These are phyloP conservation scores for Schizopygopsis pylzovi DNA, from an alignment of 2,797 vertebrate genomes.

Conservation along the genomic window DNA sequence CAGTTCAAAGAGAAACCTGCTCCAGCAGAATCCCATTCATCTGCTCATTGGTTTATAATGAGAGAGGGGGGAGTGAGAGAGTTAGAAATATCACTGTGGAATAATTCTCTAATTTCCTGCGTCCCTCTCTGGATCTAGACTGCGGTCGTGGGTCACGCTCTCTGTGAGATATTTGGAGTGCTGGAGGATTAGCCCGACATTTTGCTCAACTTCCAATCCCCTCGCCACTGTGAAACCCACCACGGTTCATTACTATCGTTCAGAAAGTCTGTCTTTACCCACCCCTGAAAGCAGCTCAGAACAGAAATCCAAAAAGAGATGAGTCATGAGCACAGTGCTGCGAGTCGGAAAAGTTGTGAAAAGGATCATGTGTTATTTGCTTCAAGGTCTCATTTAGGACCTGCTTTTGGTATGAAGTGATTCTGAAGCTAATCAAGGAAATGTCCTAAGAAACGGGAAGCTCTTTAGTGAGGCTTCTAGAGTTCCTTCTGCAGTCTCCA, in stretches of 20 bases:
- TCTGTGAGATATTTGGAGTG: slow-evolving; percentile 73
- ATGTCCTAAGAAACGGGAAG: slow-evolving; percentile 31
- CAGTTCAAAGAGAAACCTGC: slow-evolving; percentile 53
- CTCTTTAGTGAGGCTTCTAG: slow-evolving; percentile 14
- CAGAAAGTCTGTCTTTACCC: slow-evolving; percentile 71
- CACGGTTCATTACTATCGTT: slow-evolving; percentile 69
- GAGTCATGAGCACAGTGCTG: slow-evolving; percentile 21
- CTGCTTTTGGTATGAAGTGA: slow-evolving; percentile 21
- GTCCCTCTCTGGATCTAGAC: slow-evolving; percentile 32
- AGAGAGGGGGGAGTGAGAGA: slow-evolving; percentile 12
- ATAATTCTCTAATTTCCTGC: slow-evolving; percentile 28
- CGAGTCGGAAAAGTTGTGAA: slow-evolving; percentile 6
- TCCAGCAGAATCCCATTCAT: slow-evolving; percentile 37
- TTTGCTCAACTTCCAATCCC: slow-evolving; percentile 34
- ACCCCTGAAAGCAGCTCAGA: slow-evolving; percentile 59
- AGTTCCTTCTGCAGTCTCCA: slow-evolving; percentile 52
- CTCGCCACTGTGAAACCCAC: slow-evolving; percentile 70
- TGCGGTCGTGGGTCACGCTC: slow-evolving; percentile 57
- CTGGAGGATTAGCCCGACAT: slow-evolving; percentile 68
- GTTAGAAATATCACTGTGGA: slow-evolving; percentile 3
- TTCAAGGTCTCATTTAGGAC: slow-evolving; percentile 40
- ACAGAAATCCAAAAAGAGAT: slow-evolving; percentile 24
- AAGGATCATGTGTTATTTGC: slow-evolving; percentile 13
- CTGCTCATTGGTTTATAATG: slow-evolving; percentile 47
- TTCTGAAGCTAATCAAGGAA: slow-evolving; percentile 35